These are phyloP conservation scores for Schlechtendalia chinensis DNA, from an alignment of 1,140 invertebrate genomes.

Conservation along the genomic window DNA sequence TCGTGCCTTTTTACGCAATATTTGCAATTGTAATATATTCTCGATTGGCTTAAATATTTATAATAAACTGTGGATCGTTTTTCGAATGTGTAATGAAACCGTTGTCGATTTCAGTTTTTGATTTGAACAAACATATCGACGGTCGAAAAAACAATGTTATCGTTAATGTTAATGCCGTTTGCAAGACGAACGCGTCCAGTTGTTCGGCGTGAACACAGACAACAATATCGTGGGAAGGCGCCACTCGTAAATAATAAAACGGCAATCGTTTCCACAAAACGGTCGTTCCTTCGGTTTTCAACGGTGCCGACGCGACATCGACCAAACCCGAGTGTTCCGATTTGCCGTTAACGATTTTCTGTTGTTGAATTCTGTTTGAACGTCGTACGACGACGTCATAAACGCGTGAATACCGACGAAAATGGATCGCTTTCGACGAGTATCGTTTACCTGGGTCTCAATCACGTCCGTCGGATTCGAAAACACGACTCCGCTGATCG, in stretches of 20 bases:
- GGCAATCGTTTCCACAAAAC: conserved; percentile 99
- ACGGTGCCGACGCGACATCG: conserved; percentile 81
- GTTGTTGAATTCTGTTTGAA: conserved; percentile 88
- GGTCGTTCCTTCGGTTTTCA: conserved; percentile 89
- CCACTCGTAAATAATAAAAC: conserved; percentile 91
- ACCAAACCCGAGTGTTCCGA: conserved; percentile 89
- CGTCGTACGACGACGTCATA: neutral
- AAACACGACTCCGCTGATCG: conserved; percentile 93
- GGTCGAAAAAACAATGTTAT: no score
- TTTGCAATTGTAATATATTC: no score
- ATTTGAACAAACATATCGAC: no score
- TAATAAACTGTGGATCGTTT: no score
- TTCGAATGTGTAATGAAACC: no score
- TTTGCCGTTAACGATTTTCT: conserved; percentile 87
- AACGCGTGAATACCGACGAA: no score
- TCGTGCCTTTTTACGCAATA: no score
- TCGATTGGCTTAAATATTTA: no score
- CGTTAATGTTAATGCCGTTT: no score
- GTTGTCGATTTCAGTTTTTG: no score
- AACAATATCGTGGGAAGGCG: conserved; percentile 97
- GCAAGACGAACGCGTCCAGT: no score
- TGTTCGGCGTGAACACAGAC: conserved; percentile 98
- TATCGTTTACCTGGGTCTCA: conserved; percentile 71
- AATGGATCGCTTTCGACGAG: neutral
- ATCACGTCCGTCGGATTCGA: conserved; percentile 99